phyloP scores from a whole-genome alignment of 2,888 invertebrate genomes.

The Agrotis exclamationis region DNA sequence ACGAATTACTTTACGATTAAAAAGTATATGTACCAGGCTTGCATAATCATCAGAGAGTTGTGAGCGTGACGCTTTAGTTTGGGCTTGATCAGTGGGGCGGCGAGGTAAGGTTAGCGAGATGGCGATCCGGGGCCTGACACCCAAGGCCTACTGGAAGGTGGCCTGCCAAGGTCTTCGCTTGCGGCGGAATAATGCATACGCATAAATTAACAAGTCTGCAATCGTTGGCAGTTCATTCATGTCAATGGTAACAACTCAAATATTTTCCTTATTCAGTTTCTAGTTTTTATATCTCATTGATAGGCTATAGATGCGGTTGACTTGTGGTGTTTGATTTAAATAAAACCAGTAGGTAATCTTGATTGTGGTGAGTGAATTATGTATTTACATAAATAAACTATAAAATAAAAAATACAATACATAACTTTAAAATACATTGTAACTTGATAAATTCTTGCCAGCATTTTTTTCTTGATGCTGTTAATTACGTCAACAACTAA shows the following conservation, averaged over 20 bases:
- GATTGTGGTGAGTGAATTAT: slow-evolving; percentile 7
- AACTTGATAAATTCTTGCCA: background rate
- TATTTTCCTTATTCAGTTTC: slow-evolving; percentile 51
- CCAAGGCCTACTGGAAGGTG: slow-evolving; percentile 59
- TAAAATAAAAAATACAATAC: slow-evolving; percentile 16
- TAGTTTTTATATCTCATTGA: slow-evolving; percentile 35
- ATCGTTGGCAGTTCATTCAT: slow-evolving; percentile 38
- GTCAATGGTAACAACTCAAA: slow-evolving; percentile 40
- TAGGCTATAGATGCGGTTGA: slow-evolving; percentile 17
- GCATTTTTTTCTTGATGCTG: slow-evolving; percentile 5
- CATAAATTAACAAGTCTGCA: slow-evolving; percentile 60
- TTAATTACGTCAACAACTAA: slow-evolving; percentile 11
- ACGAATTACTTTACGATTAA: slow-evolving; percentile 33
- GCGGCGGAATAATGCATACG: slow-evolving; percentile 50
- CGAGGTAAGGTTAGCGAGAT: slow-evolving; percentile 66
- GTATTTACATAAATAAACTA: slow-evolving; percentile 14
- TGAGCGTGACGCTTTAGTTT: slow-evolving; percentile 48
- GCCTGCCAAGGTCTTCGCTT: slow-evolving; percentile 63
- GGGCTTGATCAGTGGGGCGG: slow-evolving; percentile 47
- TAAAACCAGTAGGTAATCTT: background rate
- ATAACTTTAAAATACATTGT: background rate
- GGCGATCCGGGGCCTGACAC: slow-evolving; percentile 51
- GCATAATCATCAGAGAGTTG: slow-evolving; percentile 55
- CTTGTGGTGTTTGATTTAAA: slow-evolving; percentile 17
- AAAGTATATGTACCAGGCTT: slow-evolving; percentile 33